These are phyloP conservation scores for Lindbergichthys nudifrons DNA, from an alignment of 2,797 vertebrate genomes.

Conservation along the genomic window DNA sequence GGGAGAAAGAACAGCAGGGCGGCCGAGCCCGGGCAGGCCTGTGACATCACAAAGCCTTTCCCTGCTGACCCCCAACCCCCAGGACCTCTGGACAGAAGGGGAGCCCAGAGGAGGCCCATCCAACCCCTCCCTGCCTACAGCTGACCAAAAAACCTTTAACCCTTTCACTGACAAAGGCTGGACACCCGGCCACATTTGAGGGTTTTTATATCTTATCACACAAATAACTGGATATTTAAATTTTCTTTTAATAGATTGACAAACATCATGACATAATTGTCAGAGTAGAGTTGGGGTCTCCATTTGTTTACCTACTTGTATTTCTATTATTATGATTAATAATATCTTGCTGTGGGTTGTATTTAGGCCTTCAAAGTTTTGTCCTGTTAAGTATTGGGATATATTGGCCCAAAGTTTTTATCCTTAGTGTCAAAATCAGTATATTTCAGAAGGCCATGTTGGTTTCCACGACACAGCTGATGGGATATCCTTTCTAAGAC, in stretches of 20 bases:
- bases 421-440: slow-evolving; percentile 49
- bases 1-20: slow-evolving; percentile 81
- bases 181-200: slow-evolving; percentile 43
- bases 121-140: slow-evolving; percentile 72
- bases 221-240: not conserved
- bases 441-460: slow-evolving; percentile 16
- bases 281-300: not conserved
- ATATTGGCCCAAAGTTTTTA: slow-evolving; percentile 8
- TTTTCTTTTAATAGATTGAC: not conserved
- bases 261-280: slow-evolving; percentile 4
- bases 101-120: slow-evolving; percentile 73
- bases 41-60: slow-evolving; percentile 89
- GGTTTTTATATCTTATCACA: slow-evolving; percentile 4
- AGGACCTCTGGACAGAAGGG: slow-evolving; percentile 85
- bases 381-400: not conserved
- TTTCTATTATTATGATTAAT: not conserved
- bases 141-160: slow-evolving; percentile 81
- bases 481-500: slow-evolving; percentile 62
- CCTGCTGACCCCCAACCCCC: slow-evolving; percentile 85
- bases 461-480: slow-evolving; percentile 69
- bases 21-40: slow-evolving; percentile 59
- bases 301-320: not conserved
- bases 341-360: not conserved
- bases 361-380: not conserved
- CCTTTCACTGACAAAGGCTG: slow-evolving; percentile 67